Base-by-base conservation (phyloP, 1,140 invertebrate species). In the Aradophagus sp. region DNA sequence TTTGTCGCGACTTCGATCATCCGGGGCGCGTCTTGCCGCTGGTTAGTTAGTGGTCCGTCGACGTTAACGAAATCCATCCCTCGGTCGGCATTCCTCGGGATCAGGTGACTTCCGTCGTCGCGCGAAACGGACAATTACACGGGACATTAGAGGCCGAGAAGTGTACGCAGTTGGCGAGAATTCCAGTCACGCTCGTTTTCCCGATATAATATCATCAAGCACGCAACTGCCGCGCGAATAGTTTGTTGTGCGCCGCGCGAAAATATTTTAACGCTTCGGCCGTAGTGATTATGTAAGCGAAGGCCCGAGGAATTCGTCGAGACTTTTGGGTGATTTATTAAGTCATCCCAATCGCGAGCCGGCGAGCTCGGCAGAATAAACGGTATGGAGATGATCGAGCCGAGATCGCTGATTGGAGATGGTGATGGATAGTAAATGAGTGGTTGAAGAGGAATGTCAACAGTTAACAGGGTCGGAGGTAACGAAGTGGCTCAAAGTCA, bases 161-260 rank as follows among this genome's bases (percentile, higher is more conserved):
- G 66, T 62, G 39, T 29, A 67, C 55, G 45, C 62, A 53, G 62
- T 48, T 75, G 50, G 59, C 56, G 41, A 50, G 74, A 81, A 81
- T 70, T 77, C 78, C 44, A 73, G 69, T 79, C 74, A 77, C 77
- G 76, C 78, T 78, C 61, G 56, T 75, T 71, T 66, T 55, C 50
- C 68, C 75, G 74, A 77, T 76, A 77, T 78, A 79, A 78, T 80
- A 78, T 78, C 70, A 73, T 71, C 62, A 65, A 42, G 70, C 75
- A 77, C 67, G 78, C 72, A 74, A 77, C 35, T 65, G 61, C 47
- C 53, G 55, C 44, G 52, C 65, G 45, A 61, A 68, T 68, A 55
- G 41, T 68, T 63, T 58, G 59, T 71, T 63, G 56, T 42, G 42
- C 42, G 12, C 20, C 26, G 42, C 58, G 71, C 59, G 75, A 80